These are phyloP conservation scores for Pantala flavescens DNA, from an alignment of 1,140 invertebrate genomes.

Conservation along the genomic window DNA sequence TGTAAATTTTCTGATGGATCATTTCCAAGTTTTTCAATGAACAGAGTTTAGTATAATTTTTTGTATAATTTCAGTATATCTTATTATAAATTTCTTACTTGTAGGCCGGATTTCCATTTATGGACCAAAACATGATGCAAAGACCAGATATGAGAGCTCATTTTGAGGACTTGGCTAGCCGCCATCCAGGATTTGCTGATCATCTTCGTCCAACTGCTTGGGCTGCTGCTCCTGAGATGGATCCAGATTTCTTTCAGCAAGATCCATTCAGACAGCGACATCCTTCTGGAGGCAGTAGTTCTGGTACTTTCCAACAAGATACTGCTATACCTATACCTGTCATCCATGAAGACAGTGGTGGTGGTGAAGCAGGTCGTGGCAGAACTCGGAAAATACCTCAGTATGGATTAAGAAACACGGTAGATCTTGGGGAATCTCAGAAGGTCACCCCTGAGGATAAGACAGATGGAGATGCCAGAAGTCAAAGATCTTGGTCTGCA, in stretches of 20 bases:
- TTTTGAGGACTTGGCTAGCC: conserved; percentile 43
- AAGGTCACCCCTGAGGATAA: conserved; percentile 41
- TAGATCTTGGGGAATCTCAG: conserved; percentile 54
- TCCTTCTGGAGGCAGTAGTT: conserved; percentile 34
- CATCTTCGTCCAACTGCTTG: conserved; percentile 39
- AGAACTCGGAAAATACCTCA: conserved; percentile 42
- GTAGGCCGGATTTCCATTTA: neutral
- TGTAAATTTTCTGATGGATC: too few species aligned
- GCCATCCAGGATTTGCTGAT: conserved; percentile 51
- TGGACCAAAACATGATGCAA: neutral
- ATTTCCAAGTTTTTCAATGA: too few species aligned
- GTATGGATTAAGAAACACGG: conserved; percentile 60
- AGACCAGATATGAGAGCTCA: conserved; percentile 25
- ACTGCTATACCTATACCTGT: conserved; percentile 13
- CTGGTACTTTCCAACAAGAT: conserved; percentile 29
- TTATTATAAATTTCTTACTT: neutral
- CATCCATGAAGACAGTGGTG: neutral
- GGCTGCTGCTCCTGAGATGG: conserved; percentile 36
- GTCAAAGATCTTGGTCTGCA: conserved; percentile 57
- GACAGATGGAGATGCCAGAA: conserved; percentile 40
- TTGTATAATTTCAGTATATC: neutral
- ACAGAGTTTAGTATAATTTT: too few species aligned
- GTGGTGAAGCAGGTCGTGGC: neutral
- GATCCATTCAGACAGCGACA: conserved; percentile 32
- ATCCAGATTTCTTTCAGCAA: conserved; percentile 28